Evolutionary conservation across 2,888 invertebrate species (phyloP).

Genomic region (Nomada ruficornis): DNA sequence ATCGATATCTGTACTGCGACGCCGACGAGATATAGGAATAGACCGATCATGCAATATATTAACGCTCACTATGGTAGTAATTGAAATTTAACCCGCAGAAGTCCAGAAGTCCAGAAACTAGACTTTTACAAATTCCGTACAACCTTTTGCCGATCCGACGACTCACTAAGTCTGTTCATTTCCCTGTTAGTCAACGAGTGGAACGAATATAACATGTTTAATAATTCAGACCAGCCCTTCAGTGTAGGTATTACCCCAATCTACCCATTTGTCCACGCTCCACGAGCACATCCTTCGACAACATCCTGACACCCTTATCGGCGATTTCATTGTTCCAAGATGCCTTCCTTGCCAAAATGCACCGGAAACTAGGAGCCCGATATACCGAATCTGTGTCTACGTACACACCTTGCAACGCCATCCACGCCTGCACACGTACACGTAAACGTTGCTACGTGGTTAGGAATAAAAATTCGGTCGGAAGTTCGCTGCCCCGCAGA

Average conservation of each 20-base stretch:
- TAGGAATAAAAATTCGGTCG: slow-evolving; percentile 56
- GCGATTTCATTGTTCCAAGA: slow-evolving; percentile 73
- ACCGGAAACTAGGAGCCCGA: slow-evolving; percentile 40
- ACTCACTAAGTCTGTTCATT: too few relatives aligned
- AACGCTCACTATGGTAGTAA: too few relatives aligned
- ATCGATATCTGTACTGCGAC: slow-evolving; percentile 25
- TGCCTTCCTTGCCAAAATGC: slow-evolving; percentile 48
- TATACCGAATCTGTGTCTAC: slow-evolving; percentile 7
- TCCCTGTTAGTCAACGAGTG: too few relatives aligned
- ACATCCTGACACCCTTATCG: slow-evolving; percentile 68
- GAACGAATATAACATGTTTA: too few relatives aligned
- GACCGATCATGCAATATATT: too few relatives aligned
- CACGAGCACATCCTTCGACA: slow-evolving; percentile 34
- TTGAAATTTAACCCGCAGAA: too few relatives aligned
- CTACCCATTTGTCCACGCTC: slow-evolving; percentile 19
- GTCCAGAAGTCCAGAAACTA: too few relatives aligned
- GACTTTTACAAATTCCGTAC: too few relatives aligned
- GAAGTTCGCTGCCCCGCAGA: slow-evolving; percentile 13
- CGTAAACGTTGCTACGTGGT: slow-evolving; percentile 35
- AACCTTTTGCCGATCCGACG: too few relatives aligned
- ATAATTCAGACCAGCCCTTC: too few relatives aligned
- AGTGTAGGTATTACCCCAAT: not conserved
- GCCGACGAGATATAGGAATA: not conserved
- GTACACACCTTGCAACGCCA: not conserved
- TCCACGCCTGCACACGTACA: not conserved